A percentile compares a stretch with the other conserved stretches of the same genome.
These are phyloP conservation scores for Lepetodrilus schrolli DNA, from an alignment of 2,888 invertebrate species.

Conservation along the genomic window DNA sequence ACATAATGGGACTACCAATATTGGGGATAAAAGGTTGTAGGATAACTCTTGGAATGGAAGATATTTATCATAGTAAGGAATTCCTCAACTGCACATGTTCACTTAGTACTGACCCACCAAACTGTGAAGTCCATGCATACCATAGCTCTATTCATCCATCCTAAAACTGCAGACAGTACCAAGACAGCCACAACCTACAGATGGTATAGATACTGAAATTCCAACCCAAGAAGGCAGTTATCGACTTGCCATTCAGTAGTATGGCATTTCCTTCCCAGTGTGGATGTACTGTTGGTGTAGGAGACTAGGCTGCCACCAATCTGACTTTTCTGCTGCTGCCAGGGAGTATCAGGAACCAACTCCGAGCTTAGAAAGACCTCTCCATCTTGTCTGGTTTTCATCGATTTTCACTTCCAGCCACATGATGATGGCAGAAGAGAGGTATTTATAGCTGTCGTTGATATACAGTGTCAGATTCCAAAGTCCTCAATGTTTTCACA, in stretches of 20 bases:
- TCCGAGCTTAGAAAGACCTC: background rate
- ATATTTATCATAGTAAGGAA: background rate
- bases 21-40: background rate
- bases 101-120: background rate
- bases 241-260: background rate
- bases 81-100: background rate
- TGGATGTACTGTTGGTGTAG: background rate
- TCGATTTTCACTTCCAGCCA: background rate
- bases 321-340: background rate
- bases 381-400: background rate
- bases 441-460: too few relatives aligned
- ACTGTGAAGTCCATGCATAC: background rate
- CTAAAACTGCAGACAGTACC: background rate
- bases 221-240: background rate
- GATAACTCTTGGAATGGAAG: too few relatives aligned
- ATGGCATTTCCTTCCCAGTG: background rate
- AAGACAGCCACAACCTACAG: background rate
- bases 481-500: too few relatives aligned
- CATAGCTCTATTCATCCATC: background rate
- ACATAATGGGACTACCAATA: background rate
- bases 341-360: background rate
- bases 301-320: background rate
- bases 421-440: slow-evolving; percentile 10
- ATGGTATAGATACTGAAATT: background rate
- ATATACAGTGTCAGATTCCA: too few relatives aligned